Conservation (phyloP, 1,140 invertebrate species). For the Araneus ventricosus region DNA sequence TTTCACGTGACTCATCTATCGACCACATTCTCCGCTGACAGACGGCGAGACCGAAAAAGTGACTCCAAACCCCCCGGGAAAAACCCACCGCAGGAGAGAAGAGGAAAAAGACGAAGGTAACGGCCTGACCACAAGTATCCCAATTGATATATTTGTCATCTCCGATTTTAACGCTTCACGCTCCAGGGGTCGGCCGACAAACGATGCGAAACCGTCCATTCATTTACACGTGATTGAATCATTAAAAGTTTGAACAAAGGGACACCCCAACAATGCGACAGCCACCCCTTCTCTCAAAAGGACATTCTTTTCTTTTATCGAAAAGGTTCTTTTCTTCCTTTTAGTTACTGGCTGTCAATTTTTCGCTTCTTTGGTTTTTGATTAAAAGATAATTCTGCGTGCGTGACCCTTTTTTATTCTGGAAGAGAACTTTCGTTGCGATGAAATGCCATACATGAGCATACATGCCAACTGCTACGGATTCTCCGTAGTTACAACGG, state of each 20-base stretch:
- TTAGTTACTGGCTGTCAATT: neutral
- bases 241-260: slow-evolving; percentile 43
- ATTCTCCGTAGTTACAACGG: too few species aligned
- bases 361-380: slow-evolving; percentile 4
- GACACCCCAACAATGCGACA: slow-evolving; percentile 4
- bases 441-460: too few species aligned
- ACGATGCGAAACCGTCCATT: slow-evolving; percentile 37
- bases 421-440: too few species aligned
- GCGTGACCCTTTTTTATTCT: neutral
- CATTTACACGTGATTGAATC: slow-evolving; percentile 55
- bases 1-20: too few species aligned
- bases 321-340: neutral
- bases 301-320: neutral
- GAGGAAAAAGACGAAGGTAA: neutral
- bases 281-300: neutral
- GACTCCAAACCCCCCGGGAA: too few species aligned
- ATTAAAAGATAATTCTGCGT: neutral
- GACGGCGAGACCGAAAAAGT: too few species aligned
- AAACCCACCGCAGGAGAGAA: too few species aligned
- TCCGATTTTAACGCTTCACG: slow-evolving; percentile 44
- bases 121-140: slow-evolving; percentile 3
- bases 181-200: neutral
- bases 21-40: too few species aligned
- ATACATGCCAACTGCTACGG: too few species aligned
- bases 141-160: slow-evolving; percentile 43